phyloP scores from a whole-genome alignment of 1,140 invertebrate genomes.

The Drosophila prosaltans region DNA sequence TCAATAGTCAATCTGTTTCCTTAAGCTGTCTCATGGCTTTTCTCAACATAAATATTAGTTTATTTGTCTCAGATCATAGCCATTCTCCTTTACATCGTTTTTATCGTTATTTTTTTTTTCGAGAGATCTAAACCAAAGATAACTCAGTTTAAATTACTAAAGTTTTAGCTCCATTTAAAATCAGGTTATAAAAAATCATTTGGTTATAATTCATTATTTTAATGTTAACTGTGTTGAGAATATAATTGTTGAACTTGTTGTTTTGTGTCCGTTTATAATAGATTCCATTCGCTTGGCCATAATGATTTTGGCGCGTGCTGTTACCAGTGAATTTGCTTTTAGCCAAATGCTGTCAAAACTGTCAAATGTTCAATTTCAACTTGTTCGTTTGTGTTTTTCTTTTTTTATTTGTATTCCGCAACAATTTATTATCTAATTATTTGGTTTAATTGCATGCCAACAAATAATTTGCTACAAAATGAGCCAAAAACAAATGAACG shows the following conservation, averaged over 20 bases:
- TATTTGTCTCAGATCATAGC: too few species aligned
- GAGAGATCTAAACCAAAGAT: too few species aligned
- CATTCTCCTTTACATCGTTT: too few species aligned
- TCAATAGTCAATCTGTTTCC: too few species aligned
- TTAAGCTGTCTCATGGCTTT: too few species aligned
- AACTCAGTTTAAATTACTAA: too few species aligned
- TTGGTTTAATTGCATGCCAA: conserved; percentile 10
- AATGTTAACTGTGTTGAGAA: not conserved
- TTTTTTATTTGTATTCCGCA: conserved; percentile 1
- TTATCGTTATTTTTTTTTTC: too few species aligned
- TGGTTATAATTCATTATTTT: not conserved
- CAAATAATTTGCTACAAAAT: conserved; percentile 16
- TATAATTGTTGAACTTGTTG: conserved; percentile 3
- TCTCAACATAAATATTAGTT: too few species aligned
- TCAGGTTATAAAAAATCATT: not conserved
- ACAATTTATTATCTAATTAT: conserved; percentile 13
- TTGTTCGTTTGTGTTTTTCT: not conserved
- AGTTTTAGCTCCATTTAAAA: not conserved
- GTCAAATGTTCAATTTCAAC: conserved; percentile 2
- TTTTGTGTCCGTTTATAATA: not conserved
- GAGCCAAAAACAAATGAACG: conserved; percentile 30
- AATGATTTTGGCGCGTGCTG: conserved; percentile 16
- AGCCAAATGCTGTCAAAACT: conserved; percentile 15
- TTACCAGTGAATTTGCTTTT: conserved; percentile 16
- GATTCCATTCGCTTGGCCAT: conserved; percentile 11